A percentile compares a stretch with the other conserved stretches of the same genome.
These are phyloP conservation scores for Strix uralensis DNA, from an alignment of 2,113 vertebrate species.

Conservation along the genomic window DNA sequence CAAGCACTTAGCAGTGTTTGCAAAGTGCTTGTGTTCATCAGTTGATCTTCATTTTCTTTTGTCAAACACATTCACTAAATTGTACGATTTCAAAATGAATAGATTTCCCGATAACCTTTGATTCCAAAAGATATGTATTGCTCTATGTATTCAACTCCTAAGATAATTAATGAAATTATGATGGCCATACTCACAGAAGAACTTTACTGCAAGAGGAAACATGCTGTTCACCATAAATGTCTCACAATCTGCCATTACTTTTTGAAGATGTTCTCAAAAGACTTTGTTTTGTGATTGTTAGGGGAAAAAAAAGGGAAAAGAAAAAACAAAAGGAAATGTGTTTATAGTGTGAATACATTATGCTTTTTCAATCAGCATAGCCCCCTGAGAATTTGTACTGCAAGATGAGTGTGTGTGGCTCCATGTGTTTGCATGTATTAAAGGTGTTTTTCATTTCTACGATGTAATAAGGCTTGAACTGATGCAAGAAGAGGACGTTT, in stretches of 20 bases:
- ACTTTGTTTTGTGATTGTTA: background rate
- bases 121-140: background rate
- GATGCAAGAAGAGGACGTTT: constrained; percentile 36
- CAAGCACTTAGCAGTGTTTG: background rate
- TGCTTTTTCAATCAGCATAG: background rate
- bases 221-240: background rate
- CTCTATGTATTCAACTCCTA: background rate
- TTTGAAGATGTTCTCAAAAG: constrained; percentile 44
- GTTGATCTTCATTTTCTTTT: background rate
- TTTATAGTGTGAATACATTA: constrained; percentile 10
- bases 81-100: background rate
- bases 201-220: background rate
- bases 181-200: background rate
- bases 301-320: background rate
- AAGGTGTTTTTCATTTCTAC: constrained; percentile 58
- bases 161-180: background rate
- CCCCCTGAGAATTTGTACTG: background rate
- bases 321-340: background rate
- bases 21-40: background rate
- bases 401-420: constrained; percentile 26
- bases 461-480: background rate
- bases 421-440: background rate
- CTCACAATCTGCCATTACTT: background rate
- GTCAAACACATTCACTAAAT: background rate
- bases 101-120: background rate